These are phyloP conservation scores for Hemibagrus guttatus DNA, from an alignment of 2,797 vertebrate species.

Conservation along the genomic window DNA sequence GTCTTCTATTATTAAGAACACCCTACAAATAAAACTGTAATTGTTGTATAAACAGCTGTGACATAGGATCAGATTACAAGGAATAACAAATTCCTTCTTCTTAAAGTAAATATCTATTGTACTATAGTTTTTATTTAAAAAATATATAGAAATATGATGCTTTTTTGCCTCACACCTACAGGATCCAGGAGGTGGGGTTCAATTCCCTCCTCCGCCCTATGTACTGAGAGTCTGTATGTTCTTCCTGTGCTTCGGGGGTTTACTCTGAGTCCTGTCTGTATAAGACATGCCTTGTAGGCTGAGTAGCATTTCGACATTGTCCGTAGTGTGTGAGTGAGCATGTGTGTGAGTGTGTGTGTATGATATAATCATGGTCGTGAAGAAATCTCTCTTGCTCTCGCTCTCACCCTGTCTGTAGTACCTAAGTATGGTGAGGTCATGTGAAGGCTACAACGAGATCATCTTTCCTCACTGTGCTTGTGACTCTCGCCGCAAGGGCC, in stretches of 20 bases:
- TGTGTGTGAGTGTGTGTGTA: too few species aligned
- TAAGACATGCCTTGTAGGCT: too few species aligned
- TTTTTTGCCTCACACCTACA: too few species aligned
- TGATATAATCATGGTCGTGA: neutral
- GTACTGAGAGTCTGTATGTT: too few species aligned
- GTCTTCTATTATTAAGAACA: neutral
- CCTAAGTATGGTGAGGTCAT: constrained; percentile 85
- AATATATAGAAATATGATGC: too few species aligned
- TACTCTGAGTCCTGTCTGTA: too few species aligned
- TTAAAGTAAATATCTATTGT: neutral
- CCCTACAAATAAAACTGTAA: neutral
- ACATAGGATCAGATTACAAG: neutral
- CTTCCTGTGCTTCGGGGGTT: too few species aligned
- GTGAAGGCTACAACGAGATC: constrained; percentile 95
- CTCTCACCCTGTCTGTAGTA: constrained; percentile 70
- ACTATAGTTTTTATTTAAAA: neutral
- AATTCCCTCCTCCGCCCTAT: too few species aligned
- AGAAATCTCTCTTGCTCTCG: neutral
- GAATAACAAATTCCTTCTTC: neutral
- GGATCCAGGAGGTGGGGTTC: too few species aligned
- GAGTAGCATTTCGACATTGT: too few species aligned
- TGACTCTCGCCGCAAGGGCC: constrained; percentile 92
- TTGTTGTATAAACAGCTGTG: neutral
- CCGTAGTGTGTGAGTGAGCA: too few species aligned
- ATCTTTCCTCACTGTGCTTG: constrained; percentile 95